Evolutionary conservation across 2,888 invertebrate genomes (phyloP).

Genomic region (Lasioglossum vierecki): DNA sequence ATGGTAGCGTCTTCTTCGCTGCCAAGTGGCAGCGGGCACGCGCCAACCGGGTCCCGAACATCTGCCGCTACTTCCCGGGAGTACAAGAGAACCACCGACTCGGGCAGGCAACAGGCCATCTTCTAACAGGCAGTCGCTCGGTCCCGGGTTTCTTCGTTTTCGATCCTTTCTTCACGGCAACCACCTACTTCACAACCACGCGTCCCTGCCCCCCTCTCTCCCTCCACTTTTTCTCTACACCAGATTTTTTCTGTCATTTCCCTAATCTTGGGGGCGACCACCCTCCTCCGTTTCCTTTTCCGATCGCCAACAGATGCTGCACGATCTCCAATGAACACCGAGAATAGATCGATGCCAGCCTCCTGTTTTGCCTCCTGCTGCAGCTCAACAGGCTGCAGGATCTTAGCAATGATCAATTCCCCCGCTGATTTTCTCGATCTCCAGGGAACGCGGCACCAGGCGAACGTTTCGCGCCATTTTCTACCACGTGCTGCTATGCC

Average conservation of each 20-base stretch:
- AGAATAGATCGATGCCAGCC: not conserved
- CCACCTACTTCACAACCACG: conserved; percentile 28
- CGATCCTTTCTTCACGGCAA: conserved; percentile 35
- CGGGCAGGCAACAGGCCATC: conserved; percentile 65
- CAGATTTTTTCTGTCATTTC: conserved; percentile 1
- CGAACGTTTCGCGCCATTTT: not conserved
- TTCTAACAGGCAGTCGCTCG: conserved; percentile 64
- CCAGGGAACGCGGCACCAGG: not conserved
- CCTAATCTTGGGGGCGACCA: not conserved
- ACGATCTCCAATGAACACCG: not conserved
- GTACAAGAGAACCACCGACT: conserved; percentile 74
- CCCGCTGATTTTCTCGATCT: not conserved
- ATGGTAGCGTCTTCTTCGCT: conserved; percentile 79
- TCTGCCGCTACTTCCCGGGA: conserved; percentile 81
- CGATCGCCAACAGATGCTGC: conserved; percentile 18
- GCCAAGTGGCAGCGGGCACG: conserved; percentile 84
- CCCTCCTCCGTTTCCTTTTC: conserved; percentile 16
- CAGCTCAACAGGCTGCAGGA: not conserved
- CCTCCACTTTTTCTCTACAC: not conserved
- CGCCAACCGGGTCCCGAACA: conserved; percentile 81
- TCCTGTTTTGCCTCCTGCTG: not conserved
- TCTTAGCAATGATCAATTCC: not conserved
- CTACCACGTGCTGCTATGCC: not conserved
- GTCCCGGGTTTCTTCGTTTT: conserved; percentile 61
- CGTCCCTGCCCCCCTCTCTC: not conserved